These are phyloP conservation scores for Agrilus cyanescens DNA, from an alignment of 2,888 invertebrate genomes.

Conservation along the genomic window DNA sequence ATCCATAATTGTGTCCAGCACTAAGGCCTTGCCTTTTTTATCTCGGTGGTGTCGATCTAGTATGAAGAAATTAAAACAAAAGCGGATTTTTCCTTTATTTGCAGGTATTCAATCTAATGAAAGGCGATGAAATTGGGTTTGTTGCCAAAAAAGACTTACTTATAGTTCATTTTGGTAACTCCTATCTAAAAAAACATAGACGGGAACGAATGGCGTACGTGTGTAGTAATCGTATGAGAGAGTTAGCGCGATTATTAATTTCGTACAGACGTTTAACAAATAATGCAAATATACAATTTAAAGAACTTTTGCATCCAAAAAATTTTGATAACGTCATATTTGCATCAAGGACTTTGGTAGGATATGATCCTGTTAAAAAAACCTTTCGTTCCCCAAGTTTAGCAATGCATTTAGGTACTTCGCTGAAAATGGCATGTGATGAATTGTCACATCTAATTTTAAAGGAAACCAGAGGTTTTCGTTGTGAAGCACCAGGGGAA, in stretches of 20 bases:
- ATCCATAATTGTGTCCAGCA: too few species aligned
- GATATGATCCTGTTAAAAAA: constrained; percentile 13
- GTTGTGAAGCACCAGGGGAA: constrained; percentile 2
- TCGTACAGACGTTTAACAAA: constrained; percentile 8
- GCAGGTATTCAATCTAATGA: too few species aligned
- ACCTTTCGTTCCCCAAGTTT: constrained; percentile 10
- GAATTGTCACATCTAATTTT: constrained; percentile 8
- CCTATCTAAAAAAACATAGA: too few species aligned
- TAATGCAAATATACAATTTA: constrained; percentile 2
- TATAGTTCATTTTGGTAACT: too few species aligned
- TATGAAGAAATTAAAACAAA: too few species aligned
- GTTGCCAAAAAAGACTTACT: too few species aligned
- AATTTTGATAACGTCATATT: constrained; percentile 6
- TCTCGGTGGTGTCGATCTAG: too few species aligned
- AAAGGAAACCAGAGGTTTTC: constrained; percentile 7
- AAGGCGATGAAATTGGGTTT: too few species aligned
- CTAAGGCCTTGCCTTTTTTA: too few species aligned
- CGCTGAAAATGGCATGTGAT: constrained; percentile 8
- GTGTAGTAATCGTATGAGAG: too few species aligned
- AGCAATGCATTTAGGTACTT: constrained; percentile 11
- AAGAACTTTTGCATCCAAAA: constrained; percentile 1
- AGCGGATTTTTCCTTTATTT: too few species aligned
- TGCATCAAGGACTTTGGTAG: constrained; percentile 8
- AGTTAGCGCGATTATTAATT: constrained; percentile 15
- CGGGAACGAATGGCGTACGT: too few species aligned